Evolutionary conservation across 2,797 vertebrate species (phyloP).

Genomic region (Cichlasoma orientale): DNA sequence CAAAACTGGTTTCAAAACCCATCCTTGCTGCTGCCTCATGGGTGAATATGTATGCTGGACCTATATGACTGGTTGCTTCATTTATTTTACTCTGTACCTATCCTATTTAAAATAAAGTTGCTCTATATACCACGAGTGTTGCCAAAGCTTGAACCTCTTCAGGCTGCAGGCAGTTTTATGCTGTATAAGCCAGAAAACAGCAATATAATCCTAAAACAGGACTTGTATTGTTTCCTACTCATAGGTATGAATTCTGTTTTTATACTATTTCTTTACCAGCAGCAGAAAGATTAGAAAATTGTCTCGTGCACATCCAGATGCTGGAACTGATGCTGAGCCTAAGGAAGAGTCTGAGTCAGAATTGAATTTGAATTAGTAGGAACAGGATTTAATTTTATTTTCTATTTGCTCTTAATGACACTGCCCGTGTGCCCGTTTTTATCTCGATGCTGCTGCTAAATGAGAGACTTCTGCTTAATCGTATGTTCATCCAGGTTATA

Average conservation of each 20-base stretch:
- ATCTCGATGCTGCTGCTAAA: not conserved
- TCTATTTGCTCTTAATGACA: not conserved
- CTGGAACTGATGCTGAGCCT: not conserved
- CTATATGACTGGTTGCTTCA: not conserved
- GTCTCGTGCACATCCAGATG: too few relatives aligned
- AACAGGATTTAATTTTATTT: not conserved
- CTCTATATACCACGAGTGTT: not conserved
- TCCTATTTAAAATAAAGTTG: not conserved
- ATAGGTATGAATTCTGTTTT: not conserved
- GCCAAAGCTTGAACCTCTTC: not conserved
- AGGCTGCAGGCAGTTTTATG: not conserved
- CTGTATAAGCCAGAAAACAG: not conserved
- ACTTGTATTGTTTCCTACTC: not conserved
- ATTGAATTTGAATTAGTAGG: accelerated
- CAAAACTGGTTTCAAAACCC: too few relatives aligned
- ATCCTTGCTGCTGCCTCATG: too few relatives aligned
- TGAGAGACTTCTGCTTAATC: not conserved
- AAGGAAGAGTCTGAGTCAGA: not conserved
- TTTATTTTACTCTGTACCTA: not conserved
- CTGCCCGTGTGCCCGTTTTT: not conserved
- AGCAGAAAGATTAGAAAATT: not conserved
- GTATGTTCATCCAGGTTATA: not conserved
- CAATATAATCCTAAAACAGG: accelerated
- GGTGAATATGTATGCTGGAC: not conserved
- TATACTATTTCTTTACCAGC: not conserved